Base-by-base conservation (phyloP, 2,113 vertebrate genomes). In the Pheucticus melanocephalus region DNA sequence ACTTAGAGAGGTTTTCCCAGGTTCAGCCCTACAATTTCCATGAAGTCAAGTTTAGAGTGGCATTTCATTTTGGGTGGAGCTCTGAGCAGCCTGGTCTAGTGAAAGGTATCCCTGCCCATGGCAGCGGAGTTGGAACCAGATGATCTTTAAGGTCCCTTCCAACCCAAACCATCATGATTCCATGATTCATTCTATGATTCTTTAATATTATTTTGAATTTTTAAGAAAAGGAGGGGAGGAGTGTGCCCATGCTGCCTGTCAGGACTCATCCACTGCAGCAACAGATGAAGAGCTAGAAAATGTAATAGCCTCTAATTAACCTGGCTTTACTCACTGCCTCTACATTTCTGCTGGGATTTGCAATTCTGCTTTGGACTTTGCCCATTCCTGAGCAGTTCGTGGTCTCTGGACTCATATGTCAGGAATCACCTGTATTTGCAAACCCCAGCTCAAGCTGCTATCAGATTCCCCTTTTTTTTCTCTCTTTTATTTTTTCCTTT, bases 181-280 rank as follows among this genome's bases (percentile, higher is more conserved):
- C 16, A 7, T 51, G 23, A 75, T 51, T 82, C 45, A n/a, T 25
- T 60, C 69, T 53, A 12, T 33, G 12, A 37, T 70, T 76, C 47
- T 78, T 66, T 21, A 60, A 44, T 30, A 39, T 27, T 60, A 33
- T 51, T 79, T 86, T 69, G 28, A 57, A 53, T 57, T 81, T 80
- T 45, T 54, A 33, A 66, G 45, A n/a, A 40, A 86, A 81, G 18
- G 23, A 78, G 9, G 8, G 14, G 27, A 69, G 23, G 15, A 48
- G 3, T 4, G 4, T 42, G 23, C 3, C 21, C 1, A 0, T 45
- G 47, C 31, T 56, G 53, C 71, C 37, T 17, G 6, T 23, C 19
- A 4, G 63, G 48, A 44, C 69, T 73, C 39, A 72, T n/a, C 72
- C 44, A 20, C 50, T 61, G 15, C 56, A 63, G 54, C 56, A 70